These are phyloP conservation scores for Esox niger DNA, from an alignment of 2,113 vertebrate genomes.

Conservation along the genomic window DNA sequence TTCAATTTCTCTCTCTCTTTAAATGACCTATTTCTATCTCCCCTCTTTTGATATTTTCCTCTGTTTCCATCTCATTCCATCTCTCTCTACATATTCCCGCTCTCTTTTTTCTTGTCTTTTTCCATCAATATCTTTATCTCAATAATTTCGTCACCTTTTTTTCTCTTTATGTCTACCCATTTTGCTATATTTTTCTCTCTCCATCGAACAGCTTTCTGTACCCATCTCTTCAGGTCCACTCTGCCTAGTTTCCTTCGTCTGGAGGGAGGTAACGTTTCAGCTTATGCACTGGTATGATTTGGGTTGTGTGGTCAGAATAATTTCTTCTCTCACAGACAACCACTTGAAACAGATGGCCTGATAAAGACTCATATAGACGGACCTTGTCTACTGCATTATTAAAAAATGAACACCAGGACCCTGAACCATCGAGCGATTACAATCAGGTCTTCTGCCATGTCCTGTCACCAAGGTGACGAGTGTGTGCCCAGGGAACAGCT, in stretches of 20 bases:
- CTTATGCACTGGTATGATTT: neutral
- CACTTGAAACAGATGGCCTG: neutral
- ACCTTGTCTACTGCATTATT: neutral
- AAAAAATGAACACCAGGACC: neutral
- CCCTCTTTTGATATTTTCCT: neutral
- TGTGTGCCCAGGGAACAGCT: slow-evolving; percentile 1
- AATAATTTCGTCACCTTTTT: no score
- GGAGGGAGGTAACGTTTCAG: no score
- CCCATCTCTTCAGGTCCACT: no score
- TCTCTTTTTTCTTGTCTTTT: neutral
- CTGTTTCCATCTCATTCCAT: neutral
- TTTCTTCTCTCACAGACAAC: neutral
- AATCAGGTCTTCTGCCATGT: neutral
- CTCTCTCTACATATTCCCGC: neutral
- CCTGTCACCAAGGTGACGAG: slow-evolving; percentile 3
- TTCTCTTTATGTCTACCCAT: neutral
- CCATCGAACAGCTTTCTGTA: no score
- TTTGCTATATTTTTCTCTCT: no score
- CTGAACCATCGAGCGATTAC: neutral
- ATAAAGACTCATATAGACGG: neutral
- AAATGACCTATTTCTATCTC: neutral
- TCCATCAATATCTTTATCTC: neutral
- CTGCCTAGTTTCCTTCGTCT: no score
- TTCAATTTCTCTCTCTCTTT: no score
- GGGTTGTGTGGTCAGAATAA: neutral